These are phyloP conservation scores for Cantharis rufa DNA, from an alignment of 2,888 invertebrate genomes.

Conservation along the genomic window DNA sequence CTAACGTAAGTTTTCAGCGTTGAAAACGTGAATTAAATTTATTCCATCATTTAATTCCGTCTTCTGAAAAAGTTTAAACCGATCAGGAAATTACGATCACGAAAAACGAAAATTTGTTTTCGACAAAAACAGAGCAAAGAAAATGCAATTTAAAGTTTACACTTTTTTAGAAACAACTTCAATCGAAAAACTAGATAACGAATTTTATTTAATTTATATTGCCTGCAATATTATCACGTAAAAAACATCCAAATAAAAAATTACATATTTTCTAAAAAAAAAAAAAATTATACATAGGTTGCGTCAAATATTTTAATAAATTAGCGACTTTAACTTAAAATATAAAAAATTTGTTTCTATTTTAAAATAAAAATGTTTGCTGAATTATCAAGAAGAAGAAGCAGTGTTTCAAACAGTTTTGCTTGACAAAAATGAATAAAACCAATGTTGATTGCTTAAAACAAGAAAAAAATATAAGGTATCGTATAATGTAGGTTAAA, in stretches of 20 bases:
- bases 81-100: not conserved
- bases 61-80: not conserved
- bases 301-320: too few relatives aligned
- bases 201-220: not conserved
- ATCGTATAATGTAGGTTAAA: too few relatives aligned
- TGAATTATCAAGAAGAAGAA: too few relatives aligned
- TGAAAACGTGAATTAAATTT: not conserved
- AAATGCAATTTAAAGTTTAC: not conserved
- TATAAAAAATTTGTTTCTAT: too few relatives aligned
- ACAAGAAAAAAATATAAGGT: too few relatives aligned
- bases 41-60: not conserved
- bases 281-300: too few relatives aligned
- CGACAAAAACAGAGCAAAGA: not conserved
- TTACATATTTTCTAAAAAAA: not conserved
- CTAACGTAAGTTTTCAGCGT: not conserved
- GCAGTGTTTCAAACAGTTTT: too few relatives aligned
- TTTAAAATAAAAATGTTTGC: too few relatives aligned
- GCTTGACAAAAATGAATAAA: too few relatives aligned
- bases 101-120: not conserved
- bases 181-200: not conserved
- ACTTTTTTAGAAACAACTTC: not conserved
- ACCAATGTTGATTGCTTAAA: too few relatives aligned
- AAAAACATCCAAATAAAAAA: not conserved
- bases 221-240: not conserved
- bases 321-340: too few relatives aligned